These are phyloP conservation scores for Cheilosia impressa DNA, from an alignment of 2,888 invertebrate species.

Conservation along the genomic window DNA sequence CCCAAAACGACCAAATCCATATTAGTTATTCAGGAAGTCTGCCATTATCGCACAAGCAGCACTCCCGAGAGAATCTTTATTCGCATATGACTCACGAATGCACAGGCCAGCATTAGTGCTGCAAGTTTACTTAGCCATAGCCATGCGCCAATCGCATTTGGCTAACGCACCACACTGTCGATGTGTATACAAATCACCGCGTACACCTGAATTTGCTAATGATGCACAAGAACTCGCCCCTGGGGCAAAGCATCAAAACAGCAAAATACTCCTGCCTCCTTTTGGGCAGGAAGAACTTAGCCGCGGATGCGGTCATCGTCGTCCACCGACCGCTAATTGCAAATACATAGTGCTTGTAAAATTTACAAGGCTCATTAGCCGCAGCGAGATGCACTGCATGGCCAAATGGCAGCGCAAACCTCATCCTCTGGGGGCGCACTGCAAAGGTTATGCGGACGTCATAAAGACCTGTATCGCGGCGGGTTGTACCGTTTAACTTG, in stretches of 20 bases:
- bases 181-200: slow-evolving; percentile 64
- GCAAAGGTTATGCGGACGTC: slow-evolving; percentile 66
- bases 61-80: not conserved
- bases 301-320: slow-evolving; percentile 13
- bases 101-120: slow-evolving; percentile 30
- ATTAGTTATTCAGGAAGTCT: slow-evolving; percentile 14
- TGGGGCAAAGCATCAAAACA: slow-evolving; percentile 8
- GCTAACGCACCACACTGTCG: slow-evolving; percentile 33
- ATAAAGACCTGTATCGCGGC: slow-evolving; percentile 65
- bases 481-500: slow-evolving; percentile 71
- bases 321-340: slow-evolving; percentile 68
- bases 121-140: slow-evolving; percentile 53
- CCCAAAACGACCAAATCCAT: not conserved
- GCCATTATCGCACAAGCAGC: not conserved
- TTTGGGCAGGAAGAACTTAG: not conserved
- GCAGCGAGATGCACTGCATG: slow-evolving; percentile 54
- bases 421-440: slow-evolving; percentile 31
- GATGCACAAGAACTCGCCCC: slow-evolving; percentile 65
- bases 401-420: slow-evolving; percentile 53
- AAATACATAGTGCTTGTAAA: slow-evolving; percentile 72
- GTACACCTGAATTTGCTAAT: slow-evolving; percentile 70
- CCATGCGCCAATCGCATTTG: slow-evolving; percentile 59
- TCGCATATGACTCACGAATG: slow-evolving; percentile 33
- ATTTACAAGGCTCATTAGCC: slow-evolving; percentile 74
- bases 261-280: slow-evolving; percentile 10